phyloP scores from a whole-genome alignment of 2,797 vertebrate genomes.

The Pipistrellus nathusii region DNA sequence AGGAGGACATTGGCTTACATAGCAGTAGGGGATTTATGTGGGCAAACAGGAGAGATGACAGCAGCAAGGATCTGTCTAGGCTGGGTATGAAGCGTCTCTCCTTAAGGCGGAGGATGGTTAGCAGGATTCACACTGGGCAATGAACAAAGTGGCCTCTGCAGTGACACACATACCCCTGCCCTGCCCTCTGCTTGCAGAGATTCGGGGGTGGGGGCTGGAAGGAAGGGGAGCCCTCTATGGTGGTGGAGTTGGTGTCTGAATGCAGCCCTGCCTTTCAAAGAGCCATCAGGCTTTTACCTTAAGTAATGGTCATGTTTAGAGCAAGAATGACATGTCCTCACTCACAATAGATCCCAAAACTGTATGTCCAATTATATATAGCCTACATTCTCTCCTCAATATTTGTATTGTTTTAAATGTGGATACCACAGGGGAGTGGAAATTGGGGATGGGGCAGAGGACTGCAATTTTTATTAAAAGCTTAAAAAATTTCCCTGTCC shows the following conservation, averaged over 20 bases:
- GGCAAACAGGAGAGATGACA: background rate
- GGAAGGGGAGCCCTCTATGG: background rate
- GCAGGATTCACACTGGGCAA: background rate
- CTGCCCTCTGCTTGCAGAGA: background rate
- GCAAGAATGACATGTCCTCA: background rate
- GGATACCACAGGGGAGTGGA: background rate
- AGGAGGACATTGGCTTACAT: background rate
- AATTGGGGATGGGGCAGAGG: background rate
- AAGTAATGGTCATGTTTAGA: background rate
- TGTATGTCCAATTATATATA: background rate
- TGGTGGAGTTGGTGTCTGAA: background rate
- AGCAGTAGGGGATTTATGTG: background rate
- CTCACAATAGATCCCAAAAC: background rate
- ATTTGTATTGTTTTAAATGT: background rate
- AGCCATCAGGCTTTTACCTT: background rate
- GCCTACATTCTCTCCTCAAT: background rate
- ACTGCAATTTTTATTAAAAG: constrained; percentile 7
- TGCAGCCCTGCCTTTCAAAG: background rate
- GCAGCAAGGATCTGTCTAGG: background rate
- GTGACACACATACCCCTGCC: background rate
- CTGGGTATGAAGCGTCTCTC: background rate
- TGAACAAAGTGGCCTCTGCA: background rate
- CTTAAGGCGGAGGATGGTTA: background rate
- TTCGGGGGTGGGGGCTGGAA: no score
- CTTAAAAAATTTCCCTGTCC: no score